A percentile compares a stretch with the other conserved stretches of the same genome.
phyloP scores from a whole-genome alignment of 2,797 vertebrate genomes.

The Chaetodon trifasciatus region DNA sequence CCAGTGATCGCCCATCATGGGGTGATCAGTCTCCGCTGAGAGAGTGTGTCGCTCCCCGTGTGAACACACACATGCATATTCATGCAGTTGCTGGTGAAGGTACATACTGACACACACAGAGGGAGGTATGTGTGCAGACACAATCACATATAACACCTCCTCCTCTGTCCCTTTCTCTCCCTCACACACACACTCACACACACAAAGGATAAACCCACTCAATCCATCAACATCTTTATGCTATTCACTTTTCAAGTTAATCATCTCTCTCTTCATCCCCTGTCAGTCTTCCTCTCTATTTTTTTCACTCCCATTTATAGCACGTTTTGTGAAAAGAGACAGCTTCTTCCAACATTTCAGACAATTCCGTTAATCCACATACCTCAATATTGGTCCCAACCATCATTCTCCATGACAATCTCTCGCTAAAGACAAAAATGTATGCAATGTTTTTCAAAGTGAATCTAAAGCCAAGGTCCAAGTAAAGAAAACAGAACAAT shows the following conservation, averaged over 20 bases:
- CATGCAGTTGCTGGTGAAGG: slow-evolving; percentile 29
- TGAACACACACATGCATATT: slow-evolving; percentile 67
- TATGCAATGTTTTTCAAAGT: slow-evolving; percentile 6
- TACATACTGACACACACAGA: slow-evolving; percentile 35
- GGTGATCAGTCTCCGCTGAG: slow-evolving; percentile 71
- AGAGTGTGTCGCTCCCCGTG: slow-evolving; percentile 49
- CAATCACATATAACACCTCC: slow-evolving; percentile 35
- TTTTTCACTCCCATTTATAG: slow-evolving; percentile 13
- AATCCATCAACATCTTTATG: slow-evolving; percentile 58
- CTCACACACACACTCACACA: slow-evolving; percentile 20
- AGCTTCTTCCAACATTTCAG: slow-evolving; percentile 28
- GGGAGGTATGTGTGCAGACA: slow-evolving; percentile 53
- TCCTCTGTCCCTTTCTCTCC: neutral
- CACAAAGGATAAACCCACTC: slow-evolving; percentile 42
- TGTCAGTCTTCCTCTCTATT: slow-evolving; percentile 46
- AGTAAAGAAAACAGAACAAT: slow-evolving; percentile 40
- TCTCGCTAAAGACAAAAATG: slow-evolving; percentile 14
- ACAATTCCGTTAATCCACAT: slow-evolving; percentile 55
- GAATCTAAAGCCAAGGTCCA: slow-evolving; percentile 11
- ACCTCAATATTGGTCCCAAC: slow-evolving; percentile 26
- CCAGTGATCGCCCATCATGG: slow-evolving; percentile 72
- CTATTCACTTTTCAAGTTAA: slow-evolving; percentile 58
- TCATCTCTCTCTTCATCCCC: slow-evolving; percentile 56
- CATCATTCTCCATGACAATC: slow-evolving; percentile 32
- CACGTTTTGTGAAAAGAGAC: slow-evolving; percentile 26